These are phyloP conservation scores for Rousettus madagascariensis DNA, from an alignment of 2,797 vertebrate genomes.

Conservation along the genomic window DNA sequence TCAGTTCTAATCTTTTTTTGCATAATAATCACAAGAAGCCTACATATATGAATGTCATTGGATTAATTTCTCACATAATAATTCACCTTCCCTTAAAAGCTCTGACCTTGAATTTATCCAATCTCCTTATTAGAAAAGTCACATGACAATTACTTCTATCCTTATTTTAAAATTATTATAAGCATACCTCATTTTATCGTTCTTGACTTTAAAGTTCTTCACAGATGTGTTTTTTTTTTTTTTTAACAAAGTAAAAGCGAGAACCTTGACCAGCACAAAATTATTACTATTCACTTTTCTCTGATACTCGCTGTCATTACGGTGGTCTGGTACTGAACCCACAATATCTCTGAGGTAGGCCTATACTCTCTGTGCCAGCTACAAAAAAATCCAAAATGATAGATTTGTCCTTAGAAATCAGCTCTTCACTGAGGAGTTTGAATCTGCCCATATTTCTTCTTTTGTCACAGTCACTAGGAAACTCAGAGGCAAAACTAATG, in stretches of 20 bases:
- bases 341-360: neutral
- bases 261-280: neutral
- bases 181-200: neutral
- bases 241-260: neutral
- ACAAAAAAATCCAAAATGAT: neutral
- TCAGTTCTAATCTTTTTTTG: neutral
- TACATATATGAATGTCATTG: neutral
- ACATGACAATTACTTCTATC: neutral
- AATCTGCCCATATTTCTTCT: neutral
- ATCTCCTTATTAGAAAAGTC: neutral
- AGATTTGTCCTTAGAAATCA: neutral
- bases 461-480: neutral
- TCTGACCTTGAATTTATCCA: neutral
- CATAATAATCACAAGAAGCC: neutral
- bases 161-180: neutral
- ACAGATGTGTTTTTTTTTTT: neutral
- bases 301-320: neutral
- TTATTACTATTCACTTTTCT: neutral
- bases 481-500: neutral
- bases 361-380: neutral
- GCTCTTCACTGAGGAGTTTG: neutral
- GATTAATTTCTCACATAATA: slow-evolving; percentile 10
- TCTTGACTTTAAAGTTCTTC: neutral
- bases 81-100: neutral
- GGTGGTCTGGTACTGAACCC: neutral